phyloP scores from a whole-genome alignment of 2,797 vertebrate genomes.

The Thamnophis elegans region DNA sequence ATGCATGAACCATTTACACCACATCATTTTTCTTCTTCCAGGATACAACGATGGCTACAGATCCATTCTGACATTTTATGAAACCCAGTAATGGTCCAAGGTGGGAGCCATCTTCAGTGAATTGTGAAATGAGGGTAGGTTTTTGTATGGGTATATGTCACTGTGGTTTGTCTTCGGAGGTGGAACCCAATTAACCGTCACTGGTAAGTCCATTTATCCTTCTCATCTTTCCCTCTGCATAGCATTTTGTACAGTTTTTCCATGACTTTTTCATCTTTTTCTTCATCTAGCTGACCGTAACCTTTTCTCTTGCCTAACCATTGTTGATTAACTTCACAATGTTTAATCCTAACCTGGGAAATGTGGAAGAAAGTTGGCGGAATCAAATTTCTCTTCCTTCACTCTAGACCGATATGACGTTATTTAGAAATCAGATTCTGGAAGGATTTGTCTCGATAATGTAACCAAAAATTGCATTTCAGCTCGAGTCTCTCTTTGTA shows the following conservation, averaged over 20 bases:
- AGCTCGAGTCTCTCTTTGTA: too few species aligned
- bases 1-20: neutral
- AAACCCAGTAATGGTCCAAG: neutral
- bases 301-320: neutral
- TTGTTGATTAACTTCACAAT: neutral
- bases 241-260: neutral
- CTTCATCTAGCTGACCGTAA: neutral
- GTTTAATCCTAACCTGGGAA: neutral
- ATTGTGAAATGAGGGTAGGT: neutral
- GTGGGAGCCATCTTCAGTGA: neutral
- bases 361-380: neutral
- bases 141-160: neutral
- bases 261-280: neutral
- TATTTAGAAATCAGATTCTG: neutral
- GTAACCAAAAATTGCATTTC: too few species aligned
- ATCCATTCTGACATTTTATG: neutral
- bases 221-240: neutral
- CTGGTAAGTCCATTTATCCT: neutral
- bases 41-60: neutral
- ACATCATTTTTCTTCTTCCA: neutral
- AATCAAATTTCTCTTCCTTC: neutral
- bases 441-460: too few species aligned
- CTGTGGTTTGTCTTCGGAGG: neutral
- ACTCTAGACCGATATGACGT: neutral
- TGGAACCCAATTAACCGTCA: neutral